Evolutionary conservation across 2,888 invertebrate species (phyloP).

Genomic region (Cataglyphis rosenhaueri): DNA sequence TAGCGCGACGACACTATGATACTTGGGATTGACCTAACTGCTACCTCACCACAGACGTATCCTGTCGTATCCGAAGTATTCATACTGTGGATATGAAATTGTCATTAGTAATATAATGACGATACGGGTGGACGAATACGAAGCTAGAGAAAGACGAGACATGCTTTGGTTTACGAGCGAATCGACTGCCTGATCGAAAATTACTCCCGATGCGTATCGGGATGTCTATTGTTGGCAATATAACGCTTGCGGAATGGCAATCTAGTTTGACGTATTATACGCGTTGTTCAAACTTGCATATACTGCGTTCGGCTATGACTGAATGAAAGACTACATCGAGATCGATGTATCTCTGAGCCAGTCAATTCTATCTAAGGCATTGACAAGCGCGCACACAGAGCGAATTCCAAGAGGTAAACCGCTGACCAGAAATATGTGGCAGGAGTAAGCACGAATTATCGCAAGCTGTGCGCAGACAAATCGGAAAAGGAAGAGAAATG

Average conservation of each 20-base stretch:
- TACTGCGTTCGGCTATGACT: neutral
- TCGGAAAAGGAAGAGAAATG: constrained; percentile 36
- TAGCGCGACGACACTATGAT: constrained; percentile 57
- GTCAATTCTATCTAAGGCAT: constrained; percentile 34
- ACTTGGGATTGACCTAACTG: constrained; percentile 67
- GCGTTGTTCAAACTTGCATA: constrained; percentile 32
- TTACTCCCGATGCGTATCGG: constrained; percentile 40
- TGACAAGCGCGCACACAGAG: constrained; percentile 30
- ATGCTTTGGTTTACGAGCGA: constrained; percentile 3
- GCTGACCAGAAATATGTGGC: constrained; percentile 33
- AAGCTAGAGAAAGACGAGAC: constrained; percentile 24
- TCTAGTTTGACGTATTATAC: constrained; percentile 41
- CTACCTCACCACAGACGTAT: constrained; percentile 56
- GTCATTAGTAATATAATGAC: constrained; percentile 26
- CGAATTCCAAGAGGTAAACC: constrained; percentile 45
- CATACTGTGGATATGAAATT: constrained; percentile 31
- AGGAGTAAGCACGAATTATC: constrained; percentile 36
- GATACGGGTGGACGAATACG: neutral
- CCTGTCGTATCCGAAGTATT: constrained; percentile 28
- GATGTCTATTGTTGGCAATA: constrained; percentile 29
- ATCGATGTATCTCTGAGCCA: constrained; percentile 28
- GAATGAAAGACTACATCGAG: constrained; percentile 18
- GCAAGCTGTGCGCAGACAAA: constrained; percentile 35
- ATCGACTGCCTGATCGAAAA: constrained; percentile 15
- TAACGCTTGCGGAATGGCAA: constrained; percentile 40